Evolutionary conservation across 2,888 invertebrate genomes (phyloP), one percentile per base, ranked within the genome.

Genomic region (Monoplex corrugatus): DNA sequence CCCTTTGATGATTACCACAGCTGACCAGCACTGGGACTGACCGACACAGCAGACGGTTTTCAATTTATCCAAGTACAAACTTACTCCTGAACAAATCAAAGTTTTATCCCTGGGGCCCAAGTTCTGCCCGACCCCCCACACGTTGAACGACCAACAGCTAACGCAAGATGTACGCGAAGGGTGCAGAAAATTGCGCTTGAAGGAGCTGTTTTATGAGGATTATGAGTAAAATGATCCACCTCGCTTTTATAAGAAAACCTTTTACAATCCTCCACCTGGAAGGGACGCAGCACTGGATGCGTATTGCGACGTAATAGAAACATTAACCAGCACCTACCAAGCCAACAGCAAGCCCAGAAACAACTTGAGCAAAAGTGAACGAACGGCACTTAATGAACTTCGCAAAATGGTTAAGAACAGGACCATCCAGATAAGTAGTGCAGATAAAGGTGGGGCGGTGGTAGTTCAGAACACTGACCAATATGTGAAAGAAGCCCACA

Each of bases 381-480:
- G 68, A 6, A 72, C n/a, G 13, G 68, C 68, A 23, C 68, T 72
- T 32, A 28, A 72, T 32, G 68, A 32, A 72, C 35, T 72, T 1
- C 5, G 5, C 16, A 16, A 57, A 57, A 57, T 2, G 57, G 57
- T 57, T 57, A 23, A 23, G 28, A 57, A 72, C 68, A 72, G 68
- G 32, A 72, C 28, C 13, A 0, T 72, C 8, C 1, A 32, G 32
- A 32, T 72, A n/a, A 72, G 68, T 28, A 72, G 68, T 1, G 68
- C 68, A 68, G 68, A 68, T 68, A 68, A 68, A 28, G 68, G 57
- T n/a, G n/a, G n/a, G n/a, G n/a, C n/a, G n/a, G n/a, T n/a, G n/a
- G n/a, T 23, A 28, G 57, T 72, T 32, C 10, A 50, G 19, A 19
- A 50, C 50, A 50, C 50, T 50, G 50, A 8, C 16, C 50, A 50